Base-by-base conservation (phyloP, 64 coral and sea anemone species). In the Porites lutea region DNA sequence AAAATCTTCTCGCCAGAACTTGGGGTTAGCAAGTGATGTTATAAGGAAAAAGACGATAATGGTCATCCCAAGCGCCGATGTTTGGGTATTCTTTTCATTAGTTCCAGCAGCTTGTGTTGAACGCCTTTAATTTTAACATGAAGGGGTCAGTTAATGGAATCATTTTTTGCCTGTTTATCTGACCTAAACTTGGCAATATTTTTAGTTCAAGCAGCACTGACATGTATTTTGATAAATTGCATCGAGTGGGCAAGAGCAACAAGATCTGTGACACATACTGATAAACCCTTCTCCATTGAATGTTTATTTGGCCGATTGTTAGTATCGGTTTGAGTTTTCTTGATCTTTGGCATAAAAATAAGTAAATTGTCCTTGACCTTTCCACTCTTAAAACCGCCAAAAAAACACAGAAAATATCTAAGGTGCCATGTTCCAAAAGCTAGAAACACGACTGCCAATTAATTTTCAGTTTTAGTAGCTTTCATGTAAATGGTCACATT, bases 111-210 rank as follows among this genome's bases (percentile, higher is more conserved):
- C 54, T 12, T 7, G 54, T 57, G 7, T 12, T 57, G 12, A 9
- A 51, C 27, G 20, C 7, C n/a, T 76, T 4, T 4, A 13, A 51
- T 62, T 57, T 52, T 79, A 20, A 59, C 9, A 57, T 68, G 81
- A 68, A 47, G 59, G 6, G 81, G 62, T 84, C 63, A 84, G 7
- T 22, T 68, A 84, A 84, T 84, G 63, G 47, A 37, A 14, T 84
- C 81, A 84, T 19, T 51, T 69, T 84, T 52, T 21, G 81, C 18
- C 81, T 84, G 81, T 84, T 84, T 84, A 84, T 84, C 63, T 84
- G 81, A 63, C 43, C 16, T 84, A 68, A 48, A 63, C 13, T 8
- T 50, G 81, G 61, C 45, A 19, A 48, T 67, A 67, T 84, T 83
- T 78, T 84, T 84, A 84, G 81, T 84, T 50, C 45, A 51, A 52